Base-by-base conservation (phyloP, 1,140 invertebrate genomes). In the Drosophila baimaii region DNA sequence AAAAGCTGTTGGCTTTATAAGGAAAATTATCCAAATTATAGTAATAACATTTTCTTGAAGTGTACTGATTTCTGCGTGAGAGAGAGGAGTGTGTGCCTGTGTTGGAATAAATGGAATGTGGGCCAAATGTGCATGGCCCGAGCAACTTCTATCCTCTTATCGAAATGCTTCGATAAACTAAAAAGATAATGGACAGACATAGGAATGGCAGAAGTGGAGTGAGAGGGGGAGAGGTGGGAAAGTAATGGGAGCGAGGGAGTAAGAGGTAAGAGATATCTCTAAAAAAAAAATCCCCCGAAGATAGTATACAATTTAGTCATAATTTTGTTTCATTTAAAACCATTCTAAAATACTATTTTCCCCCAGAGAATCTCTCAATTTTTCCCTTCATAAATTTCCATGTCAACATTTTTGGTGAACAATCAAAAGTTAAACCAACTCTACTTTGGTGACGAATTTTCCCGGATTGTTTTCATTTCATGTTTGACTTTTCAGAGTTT, bases 111-210 rank as follows among this genome's bases (percentile, higher is more conserved):
- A 17, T 69, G 73, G 61, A 74, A 82, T 82, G 79, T 82, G 69
- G 79, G 79, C 55, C 79, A 81, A 81, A 77, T 81, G 73, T 73
- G 79, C 79, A 66, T 81, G 58, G 56, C 46, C 47, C 77, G 54
- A 52, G 70, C 39, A 33, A 39, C 68, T 73, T 21, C 46, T 44
- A 61, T 43, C 46, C 70, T 44, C 70, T 73, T 73, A 73, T 73
- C 70, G 44, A 73, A 73, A 62, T 46, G 19, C 68, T 62, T 73
- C 31, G 68, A 73, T 73, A 73, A 73, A 73, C 69, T 51, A 73
- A 52, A 72, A 37, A 73, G 70, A 73, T 70, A 61, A 66, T 68
- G 39, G 35, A 64, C 23, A 54, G 54, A 73, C 27, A 73, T 27
- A 27, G 29, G 37, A 64, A 52, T 49, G 59, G 19, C 54, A 63